Evolutionary conservation across 2,113 vertebrate genomes (phyloP).

Genomic region (Mastomys coucha): DNA sequence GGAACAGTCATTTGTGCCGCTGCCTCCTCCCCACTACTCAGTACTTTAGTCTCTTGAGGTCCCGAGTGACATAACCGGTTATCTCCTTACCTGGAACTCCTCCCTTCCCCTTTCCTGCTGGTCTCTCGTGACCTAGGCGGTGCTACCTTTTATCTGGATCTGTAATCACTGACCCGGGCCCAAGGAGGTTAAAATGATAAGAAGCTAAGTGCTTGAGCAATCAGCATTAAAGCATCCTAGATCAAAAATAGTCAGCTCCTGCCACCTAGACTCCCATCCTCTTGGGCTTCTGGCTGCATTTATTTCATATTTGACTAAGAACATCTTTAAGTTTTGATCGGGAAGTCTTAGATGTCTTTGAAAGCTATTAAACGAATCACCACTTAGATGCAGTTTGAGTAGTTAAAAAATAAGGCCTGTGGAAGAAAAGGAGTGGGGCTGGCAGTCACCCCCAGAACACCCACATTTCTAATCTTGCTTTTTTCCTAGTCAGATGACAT

Average conservation of each 20-base stretch:
- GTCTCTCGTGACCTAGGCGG: neutral
- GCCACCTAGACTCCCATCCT: neutral
- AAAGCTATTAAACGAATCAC: constrained; percentile 12
- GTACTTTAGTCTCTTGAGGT: neutral
- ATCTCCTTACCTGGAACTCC: neutral
- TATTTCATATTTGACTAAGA: neutral
- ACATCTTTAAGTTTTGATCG: neutral
- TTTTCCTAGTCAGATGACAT: neutral
- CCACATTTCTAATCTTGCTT: constrained; percentile 5
- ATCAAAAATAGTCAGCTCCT: neutral
- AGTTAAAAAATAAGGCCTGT: neutral
- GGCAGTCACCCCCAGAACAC: neutral
- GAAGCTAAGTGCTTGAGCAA: neutral
- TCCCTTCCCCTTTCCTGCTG: neutral
- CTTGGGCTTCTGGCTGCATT: neutral
- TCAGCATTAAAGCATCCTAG: neutral
- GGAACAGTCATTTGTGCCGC: neutral
- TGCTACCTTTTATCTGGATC: constrained; percentile 43
- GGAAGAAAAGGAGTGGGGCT: neutral
- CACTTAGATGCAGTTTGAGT: neutral
- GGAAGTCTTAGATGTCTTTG: neutral
- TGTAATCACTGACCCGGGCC: neutral
- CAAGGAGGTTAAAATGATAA: neutral
- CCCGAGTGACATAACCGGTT: neutral
- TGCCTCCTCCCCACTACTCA: neutral